A percentile compares a stretch with the other conserved stretches of the same genome.
Conservation (phyloP, 2,113 vertebrate species). For the Ornithorhynchus anatinus region DNA sequence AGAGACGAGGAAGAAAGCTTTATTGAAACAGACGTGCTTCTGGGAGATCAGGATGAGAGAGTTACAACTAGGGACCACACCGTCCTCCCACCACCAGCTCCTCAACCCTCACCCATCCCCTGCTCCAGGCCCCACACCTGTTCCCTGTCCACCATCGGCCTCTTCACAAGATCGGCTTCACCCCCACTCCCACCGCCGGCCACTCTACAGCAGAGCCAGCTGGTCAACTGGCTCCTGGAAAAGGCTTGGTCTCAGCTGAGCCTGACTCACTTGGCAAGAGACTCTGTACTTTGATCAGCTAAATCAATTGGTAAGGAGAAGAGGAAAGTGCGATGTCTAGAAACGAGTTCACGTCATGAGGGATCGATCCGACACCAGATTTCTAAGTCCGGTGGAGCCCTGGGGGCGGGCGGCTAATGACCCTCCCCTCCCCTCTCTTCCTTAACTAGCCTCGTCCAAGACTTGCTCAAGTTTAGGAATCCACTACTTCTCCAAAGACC, state of each 20-base stretch:
- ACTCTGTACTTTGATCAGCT: too few relatives aligned
- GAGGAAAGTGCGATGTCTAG: too few relatives aligned
- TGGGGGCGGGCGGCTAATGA: too few relatives aligned
- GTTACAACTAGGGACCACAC: not conserved
- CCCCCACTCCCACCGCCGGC: not conserved
- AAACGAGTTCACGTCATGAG: too few relatives aligned
- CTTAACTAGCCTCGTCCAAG: too few relatives aligned
- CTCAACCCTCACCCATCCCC: not conserved
- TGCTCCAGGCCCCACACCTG: not conserved
- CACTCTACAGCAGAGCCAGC: not conserved
- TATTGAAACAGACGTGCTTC: constrained; percentile 34
- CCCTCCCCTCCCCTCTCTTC: too few relatives aligned
- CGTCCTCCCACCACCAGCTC: not conserved
- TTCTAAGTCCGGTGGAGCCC: too few relatives aligned
- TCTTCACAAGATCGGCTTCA: not conserved
- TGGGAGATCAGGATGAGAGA: not conserved
- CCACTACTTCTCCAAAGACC: too few relatives aligned
- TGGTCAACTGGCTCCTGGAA: not conserved
- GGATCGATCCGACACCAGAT: too few relatives aligned
- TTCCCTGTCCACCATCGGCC: too few relatives aligned
- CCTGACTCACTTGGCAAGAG: not conserved
- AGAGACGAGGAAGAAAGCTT: constrained; percentile 39
- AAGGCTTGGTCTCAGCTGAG: not conserved
- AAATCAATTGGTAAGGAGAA: too few relatives aligned
- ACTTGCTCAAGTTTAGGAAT: too few relatives aligned